phyloP scores from a whole-genome alignment of 2,888 invertebrate genomes.

The Omphaloscelis lunosa region DNA sequence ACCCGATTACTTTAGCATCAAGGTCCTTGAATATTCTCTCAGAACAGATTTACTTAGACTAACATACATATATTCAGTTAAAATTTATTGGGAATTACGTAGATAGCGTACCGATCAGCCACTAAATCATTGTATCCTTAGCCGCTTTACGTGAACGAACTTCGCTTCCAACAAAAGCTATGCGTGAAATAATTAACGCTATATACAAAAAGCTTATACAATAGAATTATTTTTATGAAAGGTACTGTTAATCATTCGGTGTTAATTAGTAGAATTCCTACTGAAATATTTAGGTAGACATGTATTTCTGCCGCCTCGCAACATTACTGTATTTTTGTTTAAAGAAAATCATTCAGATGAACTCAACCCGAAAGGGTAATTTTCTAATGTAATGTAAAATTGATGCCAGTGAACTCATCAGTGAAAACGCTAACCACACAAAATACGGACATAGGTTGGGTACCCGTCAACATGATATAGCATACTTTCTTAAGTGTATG shows the following conservation, averaged over 20 bases:
- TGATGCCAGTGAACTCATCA: background rate
- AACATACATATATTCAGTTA: constrained; percentile 63
- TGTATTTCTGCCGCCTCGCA: background rate
- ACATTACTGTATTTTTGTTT: background rate
- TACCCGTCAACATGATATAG: background rate
- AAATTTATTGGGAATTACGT: constrained; percentile 63
- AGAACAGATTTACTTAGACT: constrained; percentile 60
- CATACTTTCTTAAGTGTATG: background rate
- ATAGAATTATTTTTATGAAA: constrained; percentile 2
- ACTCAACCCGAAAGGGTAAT: background rate
- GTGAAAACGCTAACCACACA: background rate
- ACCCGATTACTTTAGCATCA: constrained; percentile 59
- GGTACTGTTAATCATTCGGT: constrained; percentile 2
- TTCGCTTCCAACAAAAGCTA: constrained; percentile 50
- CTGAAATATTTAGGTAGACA: background rate
- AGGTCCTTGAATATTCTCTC: constrained; percentile 55
- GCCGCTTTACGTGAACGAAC: constrained; percentile 34
- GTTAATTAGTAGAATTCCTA: constrained; percentile 18
- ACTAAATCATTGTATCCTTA: constrained; percentile 59
- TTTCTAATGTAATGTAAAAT: background rate
- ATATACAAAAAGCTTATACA: background rate
- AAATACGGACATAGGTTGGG: no score
- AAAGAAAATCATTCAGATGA: background rate
- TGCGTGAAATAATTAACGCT: constrained; percentile 23
- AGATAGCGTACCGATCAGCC: constrained; percentile 55